Base-by-base conservation (phyloP, 2,888 invertebrate genomes). In the Leptinotarsa haldemani region DNA sequence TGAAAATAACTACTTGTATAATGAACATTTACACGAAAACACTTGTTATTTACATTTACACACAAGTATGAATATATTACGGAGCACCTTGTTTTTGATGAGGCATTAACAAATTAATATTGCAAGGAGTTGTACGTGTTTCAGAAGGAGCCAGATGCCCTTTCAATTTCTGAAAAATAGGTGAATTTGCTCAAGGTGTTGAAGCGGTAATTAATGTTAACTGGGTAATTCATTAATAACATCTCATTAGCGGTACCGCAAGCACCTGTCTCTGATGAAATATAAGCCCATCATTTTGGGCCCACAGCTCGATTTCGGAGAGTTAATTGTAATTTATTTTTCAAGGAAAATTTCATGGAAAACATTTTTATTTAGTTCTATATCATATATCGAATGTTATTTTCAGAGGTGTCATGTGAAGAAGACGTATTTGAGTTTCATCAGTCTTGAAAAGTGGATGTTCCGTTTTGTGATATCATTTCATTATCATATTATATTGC, bases 111-210 rank as follows among this genome's bases (percentile, higher is more conserved):
- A 22, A 56, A 20, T 56, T 22, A 22, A 18, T 56, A 20, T 22
- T 12, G 53, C 20, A 15, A 61, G 16, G 30, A 30, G 18, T 30
- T 16, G n/a, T 15, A 61, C 61, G 9, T 16, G 15, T 15, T 5
- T 20, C 30, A 12, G 56, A 4, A 20, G 20, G 16, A 9, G 56
- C 56, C 68, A 68, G 68, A 68, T 68, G 68, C 40, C 56, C 22
- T 40, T 20, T 13, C 56, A 52, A 68, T 52, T 68, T 68, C 25
- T 15, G 40, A 68, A 9, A 58, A 68, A 68, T 68, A 46, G 68
- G 56, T 68, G 56, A 68, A 68, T 68, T 68, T n/a, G 56, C 16
- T 52, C 68, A 68, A 68, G 68, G 68, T 68, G 68, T 56, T 68
- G 68, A 68, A 56, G 47, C 16, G 9, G 46, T 56, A 46, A 68